Evolutionary conservation across 1,140 invertebrate genomes (phyloP).

Genomic region (Trichomalopsis sarcophagae): DNA sequence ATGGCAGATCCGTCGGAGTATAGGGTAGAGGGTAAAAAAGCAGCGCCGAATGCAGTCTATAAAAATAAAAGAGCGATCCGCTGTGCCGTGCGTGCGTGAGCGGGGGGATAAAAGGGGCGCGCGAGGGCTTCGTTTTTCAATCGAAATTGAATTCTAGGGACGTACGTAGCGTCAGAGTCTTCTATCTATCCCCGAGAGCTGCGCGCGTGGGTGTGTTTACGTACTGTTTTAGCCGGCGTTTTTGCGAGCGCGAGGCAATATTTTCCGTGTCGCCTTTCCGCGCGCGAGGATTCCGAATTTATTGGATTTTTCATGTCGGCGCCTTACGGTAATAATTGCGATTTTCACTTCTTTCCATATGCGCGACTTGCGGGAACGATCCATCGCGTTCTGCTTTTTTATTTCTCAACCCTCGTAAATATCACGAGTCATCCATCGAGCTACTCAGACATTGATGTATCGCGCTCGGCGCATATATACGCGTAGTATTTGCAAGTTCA

Average conservation of each 20-base stretch:
- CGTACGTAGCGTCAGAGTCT: not conserved
- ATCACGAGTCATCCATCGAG: constrained; percentile 4
- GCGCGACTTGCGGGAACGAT: too few relatives aligned
- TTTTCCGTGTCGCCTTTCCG: not conserved
- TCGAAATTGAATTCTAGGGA: constrained; percentile 27
- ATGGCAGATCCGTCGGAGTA: not conserved
- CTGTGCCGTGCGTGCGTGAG: not conserved
- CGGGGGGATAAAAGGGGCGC: constrained; percentile 10
- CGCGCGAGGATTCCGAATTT: not conserved
- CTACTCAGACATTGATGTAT: constrained; percentile 12
- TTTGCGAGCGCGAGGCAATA: not conserved
- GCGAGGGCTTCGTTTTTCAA: constrained; percentile 17
- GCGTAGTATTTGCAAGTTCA: not conserved
- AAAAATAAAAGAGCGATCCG: not conserved
- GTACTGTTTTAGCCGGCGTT: not conserved
- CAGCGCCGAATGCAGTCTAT: constrained; percentile 5
- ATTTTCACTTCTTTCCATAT: too few relatives aligned
- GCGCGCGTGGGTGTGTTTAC: not conserved
- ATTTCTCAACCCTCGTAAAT: not conserved
- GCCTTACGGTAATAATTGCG: too few relatives aligned
- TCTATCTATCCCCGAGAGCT: not conserved
- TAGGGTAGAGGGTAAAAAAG: not conserved
- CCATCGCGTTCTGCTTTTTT: too few relatives aligned
- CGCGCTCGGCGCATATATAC: not conserved
- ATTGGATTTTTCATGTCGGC: not conserved